Percentiles rank a stretch among this genome's conserved stretches.
phyloP scores from a whole-genome alignment of 2,888 invertebrate genomes.

The Eulithis prunata region DNA sequence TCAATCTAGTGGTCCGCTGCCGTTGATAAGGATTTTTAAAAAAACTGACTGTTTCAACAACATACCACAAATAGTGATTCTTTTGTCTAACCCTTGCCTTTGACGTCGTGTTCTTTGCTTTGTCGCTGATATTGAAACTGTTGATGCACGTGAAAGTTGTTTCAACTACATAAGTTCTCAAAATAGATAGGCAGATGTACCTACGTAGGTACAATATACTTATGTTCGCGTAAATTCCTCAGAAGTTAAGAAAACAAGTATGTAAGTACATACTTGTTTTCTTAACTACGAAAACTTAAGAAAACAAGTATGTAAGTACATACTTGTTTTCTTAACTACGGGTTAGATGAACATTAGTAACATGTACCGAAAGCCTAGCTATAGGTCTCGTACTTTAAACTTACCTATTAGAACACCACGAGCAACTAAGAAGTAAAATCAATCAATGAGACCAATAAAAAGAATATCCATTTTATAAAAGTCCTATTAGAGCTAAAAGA shows the following conservation, averaged over 20 bases:
- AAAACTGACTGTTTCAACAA: too few relatives aligned
- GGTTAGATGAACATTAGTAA: too few relatives aligned
- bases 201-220: too few relatives aligned
- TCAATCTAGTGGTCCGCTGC: too few relatives aligned
- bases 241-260: too few relatives aligned
- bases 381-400: not conserved
- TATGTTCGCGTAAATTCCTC: too few relatives aligned
- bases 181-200: too few relatives aligned
- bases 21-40: too few relatives aligned
- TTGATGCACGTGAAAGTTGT: not conserved
- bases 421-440: not conserved
- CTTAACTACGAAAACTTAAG: too few relatives aligned
- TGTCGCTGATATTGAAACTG: not conserved
- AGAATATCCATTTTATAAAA: not conserved
- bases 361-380: not conserved
- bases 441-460: not conserved
- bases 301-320: too few relatives aligned
- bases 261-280: too few relatives aligned
- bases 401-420: not conserved
- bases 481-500: not conserved
- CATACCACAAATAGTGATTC: slow-evolving; percentile 2
- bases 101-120: not conserved
- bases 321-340: too few relatives aligned
- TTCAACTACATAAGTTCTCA: not conserved
- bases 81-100: slow-evolving; percentile 1